Conservation (phyloP, 2,797 vertebrate genomes). For the Rhinoraja longicauda region DNA sequence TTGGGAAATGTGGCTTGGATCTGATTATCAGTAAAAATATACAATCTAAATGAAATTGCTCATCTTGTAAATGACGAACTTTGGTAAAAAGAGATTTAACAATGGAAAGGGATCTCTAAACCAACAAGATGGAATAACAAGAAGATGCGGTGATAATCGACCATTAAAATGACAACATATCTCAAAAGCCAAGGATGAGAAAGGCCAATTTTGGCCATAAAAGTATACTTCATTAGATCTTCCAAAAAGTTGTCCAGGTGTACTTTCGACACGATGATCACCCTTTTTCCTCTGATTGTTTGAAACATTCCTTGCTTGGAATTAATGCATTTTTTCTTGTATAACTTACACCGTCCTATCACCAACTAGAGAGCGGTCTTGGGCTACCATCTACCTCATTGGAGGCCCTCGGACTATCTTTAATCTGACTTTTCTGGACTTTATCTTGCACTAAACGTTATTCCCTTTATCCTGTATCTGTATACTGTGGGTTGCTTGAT, state of each 20-base stretch:
- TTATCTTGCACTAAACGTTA: too few relatives aligned
- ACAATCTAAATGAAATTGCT: background rate
- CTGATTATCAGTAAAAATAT: slow-evolving; percentile 5
- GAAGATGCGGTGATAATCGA: background rate
- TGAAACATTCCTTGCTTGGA: background rate
- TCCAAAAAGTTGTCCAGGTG: background rate
- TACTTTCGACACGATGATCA: background rate
- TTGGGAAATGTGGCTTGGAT: background rate
- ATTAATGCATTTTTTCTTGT: background rate
- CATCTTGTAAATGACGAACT: background rate
- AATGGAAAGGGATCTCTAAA: background rate
- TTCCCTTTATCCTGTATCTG: too few relatives aligned
- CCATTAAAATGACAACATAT: background rate
- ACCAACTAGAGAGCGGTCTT: too few relatives aligned
- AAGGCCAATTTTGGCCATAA: background rate
- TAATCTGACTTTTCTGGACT: too few relatives aligned
- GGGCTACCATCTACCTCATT: too few relatives aligned
- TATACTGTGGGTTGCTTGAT: too few relatives aligned
- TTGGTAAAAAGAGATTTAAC: background rate
- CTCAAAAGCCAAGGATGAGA: background rate
- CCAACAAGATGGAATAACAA: background rate
- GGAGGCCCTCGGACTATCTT: too few relatives aligned
- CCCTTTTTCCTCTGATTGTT: background rate
- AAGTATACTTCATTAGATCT: background rate
- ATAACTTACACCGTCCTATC: background rate